Evolutionary conservation across 2,888 invertebrate genomes (phyloP), one percentile per base, ranked within the genome.

Genomic region (Carterocephalus palaemon): DNA sequence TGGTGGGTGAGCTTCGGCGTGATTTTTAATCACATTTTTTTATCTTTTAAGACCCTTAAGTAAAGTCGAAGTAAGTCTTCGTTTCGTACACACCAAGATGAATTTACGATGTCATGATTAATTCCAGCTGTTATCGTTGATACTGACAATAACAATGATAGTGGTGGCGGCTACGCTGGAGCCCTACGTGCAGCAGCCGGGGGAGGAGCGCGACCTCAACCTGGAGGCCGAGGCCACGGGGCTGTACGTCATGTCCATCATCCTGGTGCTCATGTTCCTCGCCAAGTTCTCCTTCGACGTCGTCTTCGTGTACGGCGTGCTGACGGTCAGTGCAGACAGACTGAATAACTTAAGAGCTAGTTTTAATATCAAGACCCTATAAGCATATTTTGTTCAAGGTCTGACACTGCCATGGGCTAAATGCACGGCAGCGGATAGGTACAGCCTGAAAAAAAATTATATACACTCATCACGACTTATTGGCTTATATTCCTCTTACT

Each of bases 221-320:
- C 47, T 68, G 0, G 73, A 78, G 19, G 51, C 55, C 15, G 65
- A 74, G 29, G 85, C 84, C 0, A 74, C 79, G 0, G 84, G 81
- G 0, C 50, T 76, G 0, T 81, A 76, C 45, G 83, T 65, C 9
- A 76, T 84, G 75, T 66, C 68, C 29, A 71, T 86, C 28, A 81
- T 84, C 5, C 59, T 85, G 3, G 66, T 71, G 0, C 37, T 83
- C 4, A 74, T 86, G 81, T 82, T 76, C 55, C 57, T 81, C 0
- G 62, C 64, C 12, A 84, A 84, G 56, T 75, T 85, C 50, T 29
- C 63, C 4, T 79, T 78, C n/a, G 85, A 85, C 39, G 8, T 79
- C 0, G 4, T 64, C 7, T 84, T 83, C 53, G 56, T 85, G 0
- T 82, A 75, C 47, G 84, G 72, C 1, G 77, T 83, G 9, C 40